phyloP scores from a whole-genome alignment of 2,888 invertebrate species.

The Podotricha telesiphe region DNA sequence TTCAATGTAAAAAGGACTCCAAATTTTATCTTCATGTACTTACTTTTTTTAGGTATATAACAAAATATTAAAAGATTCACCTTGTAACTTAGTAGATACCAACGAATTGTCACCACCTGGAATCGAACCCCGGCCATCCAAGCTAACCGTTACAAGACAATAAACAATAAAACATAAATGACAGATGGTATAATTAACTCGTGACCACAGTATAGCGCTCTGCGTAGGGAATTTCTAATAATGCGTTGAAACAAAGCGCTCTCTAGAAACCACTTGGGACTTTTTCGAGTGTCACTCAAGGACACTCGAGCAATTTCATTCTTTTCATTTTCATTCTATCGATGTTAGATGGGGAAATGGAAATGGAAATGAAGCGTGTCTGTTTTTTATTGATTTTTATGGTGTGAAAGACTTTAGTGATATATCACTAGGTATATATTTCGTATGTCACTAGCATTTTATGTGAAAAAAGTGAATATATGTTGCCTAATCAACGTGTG shows the following conservation, averaged over 20 bases:
- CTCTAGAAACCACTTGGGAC: slow-evolving; percentile 33
- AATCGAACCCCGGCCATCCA: background rate
- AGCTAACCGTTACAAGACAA: slow-evolving; percentile 3
- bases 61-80: no score
- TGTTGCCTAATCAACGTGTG: no score
- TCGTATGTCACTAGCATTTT: no score
- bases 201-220: slow-evolving; percentile 40
- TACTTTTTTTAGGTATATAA: no score
- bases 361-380: background rate
- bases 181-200: slow-evolving; percentile 63
- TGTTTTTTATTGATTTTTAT: slow-evolving; percentile 25
- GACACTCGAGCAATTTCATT: slow-evolving; percentile 43
- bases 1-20: no score
- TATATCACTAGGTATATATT: no score
- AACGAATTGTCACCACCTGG: background rate
- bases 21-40: no score
- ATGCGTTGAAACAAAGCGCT: slow-evolving; percentile 41
- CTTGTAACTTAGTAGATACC: no score
- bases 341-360: slow-evolving; percentile 17
- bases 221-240: slow-evolving; percentile 44
- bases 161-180: slow-evolving; percentile 37
- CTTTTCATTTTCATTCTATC: slow-evolving; percentile 29
- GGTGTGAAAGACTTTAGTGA: no score
- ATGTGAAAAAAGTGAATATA: no score
- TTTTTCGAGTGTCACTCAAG: slow-evolving; percentile 37